Evolutionary conservation across 2,113 vertebrate species (phyloP).

Genomic region (Thomomys bottae): DNA sequence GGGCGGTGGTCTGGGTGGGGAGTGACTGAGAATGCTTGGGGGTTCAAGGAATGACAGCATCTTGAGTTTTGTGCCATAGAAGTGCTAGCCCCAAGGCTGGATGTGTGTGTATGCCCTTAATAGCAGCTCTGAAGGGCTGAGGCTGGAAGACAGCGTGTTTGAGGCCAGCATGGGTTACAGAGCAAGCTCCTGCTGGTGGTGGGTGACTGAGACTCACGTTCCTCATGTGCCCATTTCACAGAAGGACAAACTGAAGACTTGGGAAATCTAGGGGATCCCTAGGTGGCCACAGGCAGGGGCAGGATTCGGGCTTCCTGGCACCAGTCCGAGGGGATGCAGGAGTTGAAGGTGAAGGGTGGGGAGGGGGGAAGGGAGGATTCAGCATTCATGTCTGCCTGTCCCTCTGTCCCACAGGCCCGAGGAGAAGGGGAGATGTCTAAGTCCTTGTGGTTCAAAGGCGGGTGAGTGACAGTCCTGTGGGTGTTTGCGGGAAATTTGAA

Average conservation of each 20-base stretch:
- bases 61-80: no score
- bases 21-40: no score
- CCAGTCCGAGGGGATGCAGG: not conserved
- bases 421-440: constrained; percentile 93
- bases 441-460: constrained; percentile 98
- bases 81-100: no score
- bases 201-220: no score
- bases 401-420: constrained; percentile 88
- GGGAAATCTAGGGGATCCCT: not conserved
- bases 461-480: constrained; percentile 87
- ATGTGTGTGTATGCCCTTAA: no score
- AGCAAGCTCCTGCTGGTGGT: no score
- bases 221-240: not conserved
- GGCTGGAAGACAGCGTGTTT: no score
- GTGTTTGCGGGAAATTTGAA: not conserved
- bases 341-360: not conserved
- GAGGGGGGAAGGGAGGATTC: not conserved
- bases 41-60: no score
- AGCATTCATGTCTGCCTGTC: not conserved
- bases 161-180: no score
- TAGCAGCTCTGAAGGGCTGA: no score
- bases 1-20: no score
- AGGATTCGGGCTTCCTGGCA: not conserved
- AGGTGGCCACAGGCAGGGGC: not conserved
- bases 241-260: not conserved